These are phyloP conservation scores for Abrostola triplasia DNA, from an alignment of 2,888 invertebrate species.

Conservation along the genomic window DNA sequence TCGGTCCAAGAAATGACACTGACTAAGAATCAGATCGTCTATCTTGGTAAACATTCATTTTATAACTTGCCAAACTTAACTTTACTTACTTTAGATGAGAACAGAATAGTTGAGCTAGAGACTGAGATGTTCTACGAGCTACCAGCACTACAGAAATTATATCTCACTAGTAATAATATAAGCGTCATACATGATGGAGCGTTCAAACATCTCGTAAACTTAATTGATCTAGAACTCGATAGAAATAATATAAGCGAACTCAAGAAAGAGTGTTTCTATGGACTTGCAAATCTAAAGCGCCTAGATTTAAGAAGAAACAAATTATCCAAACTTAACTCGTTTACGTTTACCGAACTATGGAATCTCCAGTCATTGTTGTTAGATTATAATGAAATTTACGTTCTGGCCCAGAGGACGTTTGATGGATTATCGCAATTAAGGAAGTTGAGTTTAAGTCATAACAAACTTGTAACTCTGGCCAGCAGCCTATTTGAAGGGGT, in stretches of 20 bases:
- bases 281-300: slow-evolving; percentile 91
- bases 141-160: slow-evolving; percentile 92
- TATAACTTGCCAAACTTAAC: slow-evolving; percentile 92
- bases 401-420: slow-evolving; percentile 93
- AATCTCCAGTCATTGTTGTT: slow-evolving; percentile 91
- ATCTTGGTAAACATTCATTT: slow-evolving; percentile 91
- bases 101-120: slow-evolving; percentile 92
- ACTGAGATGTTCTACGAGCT: slow-evolving; percentile 93
- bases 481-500: slow-evolving; percentile 92
- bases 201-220: slow-evolving; percentile 91
- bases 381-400: slow-evolving; percentile 91
- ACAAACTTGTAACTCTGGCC: slow-evolving; percentile 91
- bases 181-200: slow-evolving; percentile 95
- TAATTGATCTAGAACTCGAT: slow-evolving; percentile 94
- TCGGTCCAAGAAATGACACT: slow-evolving; percentile 91
- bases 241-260: slow-evolving; percentile 92
- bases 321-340: slow-evolving; percentile 92
- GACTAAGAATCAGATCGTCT: slow-evolving; percentile 91
- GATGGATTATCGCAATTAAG: slow-evolving; percentile 92
- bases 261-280: slow-evolving; percentile 93
- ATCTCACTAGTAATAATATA: slow-evolving; percentile 95
- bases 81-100: slow-evolving; percentile 92
- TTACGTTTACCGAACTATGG: slow-evolving; percentile 93
- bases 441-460: slow-evolving; percentile 92
- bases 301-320: slow-evolving; percentile 93